A percentile compares a stretch with the other conserved stretches of the same genome.
Evolutionary conservation across 2,888 invertebrate species (phyloP).

Genomic region (Unio pictorum): DNA sequence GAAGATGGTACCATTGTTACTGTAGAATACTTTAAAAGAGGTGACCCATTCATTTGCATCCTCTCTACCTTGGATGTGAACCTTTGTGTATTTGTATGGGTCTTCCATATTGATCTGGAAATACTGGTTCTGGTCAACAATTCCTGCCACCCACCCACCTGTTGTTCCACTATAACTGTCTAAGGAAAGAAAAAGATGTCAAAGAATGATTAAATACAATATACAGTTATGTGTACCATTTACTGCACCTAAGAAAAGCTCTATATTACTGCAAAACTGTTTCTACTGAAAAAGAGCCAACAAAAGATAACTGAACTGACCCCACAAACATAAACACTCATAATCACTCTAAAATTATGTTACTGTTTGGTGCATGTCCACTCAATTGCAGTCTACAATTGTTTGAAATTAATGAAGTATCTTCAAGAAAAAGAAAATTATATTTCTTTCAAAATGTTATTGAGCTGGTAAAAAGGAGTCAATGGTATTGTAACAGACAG

Average conservation of each 20-base stretch:
- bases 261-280: neutral
- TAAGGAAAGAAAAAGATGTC: slow-evolving; percentile 1
- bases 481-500: too few relatives aligned
- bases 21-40: slow-evolving; percentile 41
- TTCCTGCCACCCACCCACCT: slow-evolving; percentile 63
- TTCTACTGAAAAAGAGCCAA: too few relatives aligned
- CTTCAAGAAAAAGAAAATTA: too few relatives aligned
- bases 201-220: neutral
- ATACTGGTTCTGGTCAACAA: slow-evolving; percentile 51
- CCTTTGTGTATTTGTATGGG: slow-evolving; percentile 41
- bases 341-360: too few relatives aligned
- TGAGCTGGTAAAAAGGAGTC: too few relatives aligned
- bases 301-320: too few relatives aligned
- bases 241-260: neutral
- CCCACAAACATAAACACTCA: too few relatives aligned
- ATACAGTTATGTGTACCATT: neutral
- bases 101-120: slow-evolving; percentile 51
- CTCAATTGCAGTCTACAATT: too few relatives aligned
- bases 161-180: slow-evolving; percentile 32
- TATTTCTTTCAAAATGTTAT: too few relatives aligned
- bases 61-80: slow-evolving; percentile 58
- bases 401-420: too few relatives aligned
- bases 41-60: slow-evolving; percentile 53
- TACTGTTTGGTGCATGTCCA: too few relatives aligned
- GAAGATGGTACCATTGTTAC: slow-evolving; percentile 24